A percentile compares a stretch with the other conserved stretches of the same genome.
Evolutionary conservation across 2,113 vertebrate species (phyloP).

Genomic region (Eolophus roseicapilla): DNA sequence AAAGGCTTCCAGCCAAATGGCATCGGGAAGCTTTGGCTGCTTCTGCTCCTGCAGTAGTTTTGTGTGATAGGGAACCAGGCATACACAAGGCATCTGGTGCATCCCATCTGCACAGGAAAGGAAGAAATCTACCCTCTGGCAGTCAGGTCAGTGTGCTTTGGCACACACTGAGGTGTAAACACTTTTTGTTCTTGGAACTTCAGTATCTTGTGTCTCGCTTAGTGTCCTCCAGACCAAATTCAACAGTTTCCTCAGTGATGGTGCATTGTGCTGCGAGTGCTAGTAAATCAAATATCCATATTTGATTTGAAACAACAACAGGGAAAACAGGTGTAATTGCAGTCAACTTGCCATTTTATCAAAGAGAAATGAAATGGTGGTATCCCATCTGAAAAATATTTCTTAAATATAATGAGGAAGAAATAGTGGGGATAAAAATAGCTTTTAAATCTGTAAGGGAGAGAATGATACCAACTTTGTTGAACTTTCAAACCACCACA

Average conservation of each 20-base stretch:
- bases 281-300: background rate
- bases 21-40: background rate
- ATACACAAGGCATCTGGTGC: background rate
- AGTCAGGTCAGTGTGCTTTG: background rate
- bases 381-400: slow-evolving; percentile 11
- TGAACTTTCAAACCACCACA: background rate
- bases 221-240: background rate
- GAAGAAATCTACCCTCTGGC: background rate
- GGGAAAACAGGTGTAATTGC: background rate
- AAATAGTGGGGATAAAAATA: background rate
- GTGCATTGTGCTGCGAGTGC: background rate
- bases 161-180: background rate
- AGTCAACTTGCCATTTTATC: background rate
- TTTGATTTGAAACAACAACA: background rate
- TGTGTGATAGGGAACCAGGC: background rate
- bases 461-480: background rate
- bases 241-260: background rate
- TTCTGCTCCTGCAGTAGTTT: background rate
- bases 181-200: background rate
- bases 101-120: background rate
- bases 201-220: background rate
- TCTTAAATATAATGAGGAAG: background rate
- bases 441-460: background rate
- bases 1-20: background rate
- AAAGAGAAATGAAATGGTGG: background rate